A percentile compares a stretch with the other conserved stretches of the same genome.
Evolutionary conservation across 1,140 invertebrate genomes (phyloP).

Genomic region (Ips typographus): DNA sequence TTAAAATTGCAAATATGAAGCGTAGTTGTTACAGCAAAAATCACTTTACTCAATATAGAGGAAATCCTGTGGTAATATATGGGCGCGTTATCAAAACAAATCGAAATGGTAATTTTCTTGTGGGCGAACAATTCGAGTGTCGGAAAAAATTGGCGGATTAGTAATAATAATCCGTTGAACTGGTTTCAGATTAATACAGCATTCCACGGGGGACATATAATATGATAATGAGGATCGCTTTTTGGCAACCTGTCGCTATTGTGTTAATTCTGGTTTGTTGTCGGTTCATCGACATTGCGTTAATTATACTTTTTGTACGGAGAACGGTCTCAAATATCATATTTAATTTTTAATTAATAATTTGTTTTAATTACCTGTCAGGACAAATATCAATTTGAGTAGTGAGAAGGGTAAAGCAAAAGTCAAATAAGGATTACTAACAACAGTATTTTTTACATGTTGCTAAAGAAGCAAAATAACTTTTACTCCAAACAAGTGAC

Average conservation of each 20-base stretch:
- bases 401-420: no score
- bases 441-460: no score
- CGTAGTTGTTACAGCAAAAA: background rate
- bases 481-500: no score
- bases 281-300: constrained; percentile 3
- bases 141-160: background rate
- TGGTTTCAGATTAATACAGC: constrained; percentile 10
- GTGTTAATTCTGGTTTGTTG: constrained; percentile 4
- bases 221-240: constrained; percentile 14
- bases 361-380: no score
- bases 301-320: no score
- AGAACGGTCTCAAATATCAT: no score
- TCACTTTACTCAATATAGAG: background rate
- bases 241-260: background rate
- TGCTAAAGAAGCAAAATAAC: no score
- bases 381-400: no score
- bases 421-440: no score
- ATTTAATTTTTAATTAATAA: no score
- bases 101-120: constrained; percentile 1
- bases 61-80: no score
- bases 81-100: background rate
- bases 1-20: background rate
- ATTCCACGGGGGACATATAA: constrained; percentile 13
- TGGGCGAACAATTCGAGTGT: background rate
- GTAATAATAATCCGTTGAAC: constrained; percentile 7